Evolutionary conservation across 2,797 vertebrate genomes (phyloP), one percentile per base, ranked within the genome.

Genomic region (Hirundo rustica): DNA sequence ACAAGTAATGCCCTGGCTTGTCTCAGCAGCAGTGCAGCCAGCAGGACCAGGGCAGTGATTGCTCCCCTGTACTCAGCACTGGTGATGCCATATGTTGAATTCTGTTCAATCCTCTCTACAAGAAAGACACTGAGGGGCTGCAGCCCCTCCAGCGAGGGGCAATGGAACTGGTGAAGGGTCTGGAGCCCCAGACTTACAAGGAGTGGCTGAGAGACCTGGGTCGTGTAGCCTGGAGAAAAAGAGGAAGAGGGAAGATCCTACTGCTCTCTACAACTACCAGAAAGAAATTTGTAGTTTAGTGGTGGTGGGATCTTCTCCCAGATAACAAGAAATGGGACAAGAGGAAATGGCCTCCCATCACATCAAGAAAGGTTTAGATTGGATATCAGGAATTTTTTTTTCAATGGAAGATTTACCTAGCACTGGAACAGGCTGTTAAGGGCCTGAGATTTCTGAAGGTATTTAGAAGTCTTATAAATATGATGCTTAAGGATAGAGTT

Each of bases 81-180:
- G 7, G 11, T 50, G 53, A 50, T 27, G 25, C 10, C 30, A 47
- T 6, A 30, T 9, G 5, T 23, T 0, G 1, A 60, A 42, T 22
- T 17, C 32, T 23, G 17, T n/a, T 29, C 72, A 61, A 21, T 40
- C 15, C 23, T 38, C 15, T 34, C 36, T 44, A 20, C 8, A 61
- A 25, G 15, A 74, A 29, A 34, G n/a, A 36, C 19, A 29, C 2
- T 42, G 34, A 60, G 26, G 12, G 34, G 12, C 12, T 86, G 30
- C 11, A 60, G 8, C 1, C 0, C 18, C 30, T 26, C 40, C 51
- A 60, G 40, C 60, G 27, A 38, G 36, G 7, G 10, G 1, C 16
- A 40, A 29, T 1, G 1, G 40, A 70, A 18, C 16, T 48, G 9
- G 7, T 58, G 19, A 65, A 64, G 30, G 9, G 5, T 29, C 55